A percentile compares a stretch with the other conserved stretches of the same genome.
Evolutionary conservation across 1,140 invertebrate genomes (phyloP).

Genomic region (Holcopasites calliopsidis): DNA sequence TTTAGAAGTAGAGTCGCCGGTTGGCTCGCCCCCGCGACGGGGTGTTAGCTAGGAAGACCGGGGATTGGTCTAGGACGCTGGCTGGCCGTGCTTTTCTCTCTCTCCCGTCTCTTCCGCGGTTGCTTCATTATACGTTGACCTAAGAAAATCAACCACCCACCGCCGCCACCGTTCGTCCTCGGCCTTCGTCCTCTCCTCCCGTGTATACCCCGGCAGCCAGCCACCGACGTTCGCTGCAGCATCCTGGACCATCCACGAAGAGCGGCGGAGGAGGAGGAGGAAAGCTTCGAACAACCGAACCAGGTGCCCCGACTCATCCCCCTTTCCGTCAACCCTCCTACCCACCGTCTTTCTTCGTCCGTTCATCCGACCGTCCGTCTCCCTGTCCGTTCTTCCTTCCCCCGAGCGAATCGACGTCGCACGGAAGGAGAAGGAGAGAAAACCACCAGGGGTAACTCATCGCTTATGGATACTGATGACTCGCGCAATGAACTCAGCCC

Average conservation of each 20-base stretch:
- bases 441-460: constrained; percentile 75
- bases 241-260: constrained; percentile 58
- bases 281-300: constrained; percentile 71
- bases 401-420: constrained; percentile 26
- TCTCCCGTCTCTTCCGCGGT: constrained; percentile 45
- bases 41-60: constrained; percentile 59
- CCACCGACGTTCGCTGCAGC: constrained; percentile 51
- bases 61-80: constrained; percentile 64
- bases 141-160: constrained; percentile 79
- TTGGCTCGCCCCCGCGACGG: constrained; percentile 56
- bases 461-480: constrained; percentile 81
- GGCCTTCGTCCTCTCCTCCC: constrained; percentile 64
- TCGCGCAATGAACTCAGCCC: constrained; percentile 79
- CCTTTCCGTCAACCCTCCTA: neutral
- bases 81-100: constrained; percentile 45
- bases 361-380: neutral
- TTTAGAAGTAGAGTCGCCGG: constrained; percentile 53
- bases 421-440: constrained; percentile 30
- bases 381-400: constrained; percentile 5
- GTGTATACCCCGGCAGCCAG: constrained; percentile 25
- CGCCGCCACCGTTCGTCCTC: constrained; percentile 62
- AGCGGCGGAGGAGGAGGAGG: constrained; percentile 37
- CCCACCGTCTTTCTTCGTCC: neutral
- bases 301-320: constrained; percentile 70
- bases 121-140: constrained; percentile 80